Percentiles rank a stretch among this genome's conserved stretches.
These are phyloP conservation scores for Cephus rjabovi DNA, from an alignment of 2,888 invertebrate genomes.

Conservation along the genomic window DNA sequence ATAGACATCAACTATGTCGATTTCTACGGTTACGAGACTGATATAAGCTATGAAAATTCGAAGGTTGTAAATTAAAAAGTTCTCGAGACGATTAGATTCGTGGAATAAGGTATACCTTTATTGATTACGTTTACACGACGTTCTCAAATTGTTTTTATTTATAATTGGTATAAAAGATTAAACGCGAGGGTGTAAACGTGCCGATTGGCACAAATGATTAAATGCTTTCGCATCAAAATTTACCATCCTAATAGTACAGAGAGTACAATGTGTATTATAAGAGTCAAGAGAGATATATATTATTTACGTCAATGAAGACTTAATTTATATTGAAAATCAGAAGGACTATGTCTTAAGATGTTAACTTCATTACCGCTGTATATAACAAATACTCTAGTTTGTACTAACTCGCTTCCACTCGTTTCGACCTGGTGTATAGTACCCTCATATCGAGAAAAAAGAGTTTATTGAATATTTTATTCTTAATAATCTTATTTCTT, in stretches of 20 bases:
- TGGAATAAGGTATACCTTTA: background rate
- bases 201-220: background rate
- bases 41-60: background rate
- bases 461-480: background rate
- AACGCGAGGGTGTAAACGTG: background rate
- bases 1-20: constrained; percentile 29
- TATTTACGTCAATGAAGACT: background rate
- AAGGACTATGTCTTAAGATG: background rate
- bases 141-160: background rate
- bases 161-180: background rate
- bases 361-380: background rate
- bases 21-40: background rate
- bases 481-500: background rate
- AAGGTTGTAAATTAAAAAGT: background rate
- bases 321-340: background rate
- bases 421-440: background rate
- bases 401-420: background rate
- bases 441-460: background rate
- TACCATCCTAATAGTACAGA: background rate
- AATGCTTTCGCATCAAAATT: background rate
- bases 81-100: background rate
- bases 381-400: background rate
- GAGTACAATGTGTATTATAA: background rate
- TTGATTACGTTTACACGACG: background rate
- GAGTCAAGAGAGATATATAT: background rate